These are phyloP conservation scores for Jacana jacana DNA, from an alignment of 2,113 vertebrate species.

Conservation along the genomic window DNA sequence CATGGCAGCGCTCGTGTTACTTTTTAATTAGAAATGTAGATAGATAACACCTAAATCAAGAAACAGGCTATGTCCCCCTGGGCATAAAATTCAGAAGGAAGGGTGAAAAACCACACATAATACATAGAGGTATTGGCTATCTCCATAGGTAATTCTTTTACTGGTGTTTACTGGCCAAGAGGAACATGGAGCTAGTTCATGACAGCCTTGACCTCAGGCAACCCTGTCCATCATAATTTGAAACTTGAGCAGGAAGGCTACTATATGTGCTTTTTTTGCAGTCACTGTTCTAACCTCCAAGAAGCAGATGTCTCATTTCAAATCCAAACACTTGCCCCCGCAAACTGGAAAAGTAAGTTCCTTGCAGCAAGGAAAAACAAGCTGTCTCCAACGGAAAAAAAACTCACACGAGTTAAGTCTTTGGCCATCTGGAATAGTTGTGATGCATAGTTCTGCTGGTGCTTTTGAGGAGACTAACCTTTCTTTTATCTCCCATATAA, in stretches of 20 bases:
- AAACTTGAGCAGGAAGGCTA: background rate
- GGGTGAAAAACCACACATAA: background rate
- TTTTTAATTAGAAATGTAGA: background rate
- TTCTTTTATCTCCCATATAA: background rate
- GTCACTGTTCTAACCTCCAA: background rate
- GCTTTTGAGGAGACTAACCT: background rate
- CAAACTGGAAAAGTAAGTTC: background rate
- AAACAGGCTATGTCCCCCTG: background rate
- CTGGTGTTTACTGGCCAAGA: background rate
- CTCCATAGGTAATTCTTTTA: background rate
- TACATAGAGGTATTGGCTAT: background rate
- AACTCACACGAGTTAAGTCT: background rate
- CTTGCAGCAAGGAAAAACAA: background rate
- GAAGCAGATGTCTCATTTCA: conserved; percentile 5
- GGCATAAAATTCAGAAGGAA: background rate
- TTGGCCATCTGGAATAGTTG: background rate
- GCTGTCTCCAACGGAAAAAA: background rate
- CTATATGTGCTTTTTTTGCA: background rate
- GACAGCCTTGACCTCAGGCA: background rate
- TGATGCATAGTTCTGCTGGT: background rate
- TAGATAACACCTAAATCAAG: background rate
- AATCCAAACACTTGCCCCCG: background rate
- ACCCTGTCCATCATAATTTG: background rate
- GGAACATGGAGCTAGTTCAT: background rate
- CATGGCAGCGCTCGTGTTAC: background rate